Evolutionary conservation across 2,888 invertebrate genomes (phyloP), one percentile per base, ranked within the genome.

Genomic region (Chouioia cunea): DNA sequence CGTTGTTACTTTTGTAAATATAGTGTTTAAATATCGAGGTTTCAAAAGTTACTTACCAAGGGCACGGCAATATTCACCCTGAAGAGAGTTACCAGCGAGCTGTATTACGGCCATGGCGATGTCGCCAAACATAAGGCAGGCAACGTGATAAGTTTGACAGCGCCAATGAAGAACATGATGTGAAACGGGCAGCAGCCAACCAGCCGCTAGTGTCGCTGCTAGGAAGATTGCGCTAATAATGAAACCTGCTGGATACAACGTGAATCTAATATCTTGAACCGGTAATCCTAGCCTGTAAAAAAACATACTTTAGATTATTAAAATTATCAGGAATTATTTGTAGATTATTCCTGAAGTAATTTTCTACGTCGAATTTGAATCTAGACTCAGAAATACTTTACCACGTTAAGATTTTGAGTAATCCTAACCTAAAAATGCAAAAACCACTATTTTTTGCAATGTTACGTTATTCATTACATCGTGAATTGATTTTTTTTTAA

Each of bases 81-180:
- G 88, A 76, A 93, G 89, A 54, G 87, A 86, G 77, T 88, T 88
- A 6, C 90, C 89, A 59, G 91, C 90, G 67, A 94, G 88, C 86
- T 94, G 93, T 78, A 92, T 92, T 81, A 91, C 90, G 76, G 93
- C 93, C 83, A 95, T 89, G 81, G 94, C 88, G 76, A 93, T 88
- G 86, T 95, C 93, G 74, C 93, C 95, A 80, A 94, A 87, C 86
- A 95, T 90, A 76, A 95, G 90, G 82, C 94, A 93, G 74, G 91
- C 91, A 77, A 95, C 93, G 86, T 95, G 94, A 86, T 93, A 92
- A 76, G 94, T 94, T 87, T 95, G 95, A 84, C 95, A 95, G 80
- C 93, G 90, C 93, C 95, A 95, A 86, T 95, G 95, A 79, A 95
- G 88, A 75, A 93, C 93, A 87, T 94, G 95, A 87, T 93, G 93